These are phyloP conservation scores for Portunus trituberculatus DNA, from an alignment of 1,140 invertebrate genomes.

Conservation along the genomic window DNA sequence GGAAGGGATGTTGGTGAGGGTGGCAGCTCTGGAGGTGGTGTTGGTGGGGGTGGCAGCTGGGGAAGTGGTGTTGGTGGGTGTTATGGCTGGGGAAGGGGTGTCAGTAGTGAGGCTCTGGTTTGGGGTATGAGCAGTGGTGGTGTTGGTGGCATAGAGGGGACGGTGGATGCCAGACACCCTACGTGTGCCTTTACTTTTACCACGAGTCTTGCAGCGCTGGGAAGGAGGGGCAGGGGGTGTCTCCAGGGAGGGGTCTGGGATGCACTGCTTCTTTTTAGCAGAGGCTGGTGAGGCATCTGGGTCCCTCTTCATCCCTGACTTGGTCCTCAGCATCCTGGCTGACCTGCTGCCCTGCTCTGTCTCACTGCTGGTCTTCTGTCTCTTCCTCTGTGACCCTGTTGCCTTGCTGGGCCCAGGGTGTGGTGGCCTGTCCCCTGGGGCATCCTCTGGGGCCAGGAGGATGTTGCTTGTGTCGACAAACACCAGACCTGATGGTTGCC, in stretches of 20 bases:
- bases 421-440: not conserved
- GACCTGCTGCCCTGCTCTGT: not conserved
- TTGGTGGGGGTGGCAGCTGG: not conserved
- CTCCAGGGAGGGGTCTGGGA: not conserved
- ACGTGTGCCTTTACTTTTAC: not conserved
- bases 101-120: not conserved
- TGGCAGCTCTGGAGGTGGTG: not conserved
- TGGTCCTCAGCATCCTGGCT: not conserved
- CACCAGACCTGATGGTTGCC: not conserved
- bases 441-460: not conserved
- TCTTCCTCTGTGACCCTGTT: not conserved
- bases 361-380: not conserved
- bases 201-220: not conserved
- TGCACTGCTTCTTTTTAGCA: not conserved
- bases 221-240: not conserved
- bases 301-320: not conserved
- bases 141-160: not conserved
- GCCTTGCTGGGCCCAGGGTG: not conserved
- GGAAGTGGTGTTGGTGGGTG: no score
- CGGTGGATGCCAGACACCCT: not conserved
- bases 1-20: no score
- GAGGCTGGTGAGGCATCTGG: not conserved
- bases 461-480: not conserved
- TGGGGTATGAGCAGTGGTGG: not conserved
- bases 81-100: not conserved